phyloP scores from a whole-genome alignment of 2,888 invertebrate genomes.

The Cristatella mucedo region DNA sequence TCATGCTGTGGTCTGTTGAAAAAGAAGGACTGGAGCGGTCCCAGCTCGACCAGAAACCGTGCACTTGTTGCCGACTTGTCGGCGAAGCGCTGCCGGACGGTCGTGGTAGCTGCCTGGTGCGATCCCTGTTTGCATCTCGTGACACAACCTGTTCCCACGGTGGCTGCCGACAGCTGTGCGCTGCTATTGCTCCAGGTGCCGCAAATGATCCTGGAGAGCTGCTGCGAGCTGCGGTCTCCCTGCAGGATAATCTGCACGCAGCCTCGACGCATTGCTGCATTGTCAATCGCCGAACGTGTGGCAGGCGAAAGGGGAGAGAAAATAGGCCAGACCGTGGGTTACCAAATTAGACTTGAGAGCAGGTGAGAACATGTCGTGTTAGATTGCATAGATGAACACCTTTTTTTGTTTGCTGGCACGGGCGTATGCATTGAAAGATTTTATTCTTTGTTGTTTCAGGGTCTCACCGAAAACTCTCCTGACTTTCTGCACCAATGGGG shows the following conservation, averaged over 20 bases:
- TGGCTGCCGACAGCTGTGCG: too few species aligned
- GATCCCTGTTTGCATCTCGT: too few species aligned
- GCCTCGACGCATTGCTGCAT: constrained; percentile 74
- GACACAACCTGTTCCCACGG: too few species aligned
- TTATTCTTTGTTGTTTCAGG: constrained; percentile 38
- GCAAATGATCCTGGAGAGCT: constrained; percentile 69
- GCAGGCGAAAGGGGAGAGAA: constrained; percentile 69
- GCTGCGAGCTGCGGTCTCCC: constrained; percentile 45
- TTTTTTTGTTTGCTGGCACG: too few species aligned
- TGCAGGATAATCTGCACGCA: constrained; percentile 82
- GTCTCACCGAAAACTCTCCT: constrained; percentile 62
- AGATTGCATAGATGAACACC: too few species aligned
- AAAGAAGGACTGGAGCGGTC: too few species aligned
- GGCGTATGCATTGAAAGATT: too few species aligned
- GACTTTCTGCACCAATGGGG: constrained; percentile 80
- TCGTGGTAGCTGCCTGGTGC: too few species aligned
- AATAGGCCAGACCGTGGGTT: constrained; percentile 64
- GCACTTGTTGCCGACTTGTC: too few species aligned
- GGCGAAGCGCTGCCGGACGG: too few species aligned
- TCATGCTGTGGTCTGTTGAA: too few species aligned
- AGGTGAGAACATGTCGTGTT: constrained; percentile 41
- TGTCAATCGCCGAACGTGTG: constrained; percentile 74
- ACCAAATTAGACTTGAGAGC: constrained; percentile 78
- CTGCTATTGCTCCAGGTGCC: constrained; percentile 52
- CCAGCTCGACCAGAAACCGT: too few species aligned